Evolutionary conservation across 2,888 invertebrate genomes (phyloP), one percentile per base, ranked within the genome.

Genomic region (Dicycla oo): DNA sequence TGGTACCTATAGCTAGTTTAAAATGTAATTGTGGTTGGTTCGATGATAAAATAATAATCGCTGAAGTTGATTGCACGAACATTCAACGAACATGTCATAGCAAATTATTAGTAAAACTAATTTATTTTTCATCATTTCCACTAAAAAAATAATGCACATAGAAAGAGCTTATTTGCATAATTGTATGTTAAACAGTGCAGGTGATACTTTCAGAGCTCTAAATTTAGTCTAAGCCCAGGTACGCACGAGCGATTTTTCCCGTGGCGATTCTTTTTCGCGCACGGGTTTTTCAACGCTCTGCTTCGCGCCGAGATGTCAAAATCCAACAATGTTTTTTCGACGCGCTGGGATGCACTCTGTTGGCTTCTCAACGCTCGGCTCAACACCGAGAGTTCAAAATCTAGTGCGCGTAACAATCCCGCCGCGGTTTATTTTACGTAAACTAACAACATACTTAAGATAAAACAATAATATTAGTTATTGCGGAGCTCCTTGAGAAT

Each of bases 171-270:
- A 38, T 77, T 75, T 64, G 54, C 78, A 77, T 75, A 76, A 75
- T 60, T 57, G 26, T 60, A 70, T 70, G 62, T 58, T 76, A 76
- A 75, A 11, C 40, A 76, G n/a, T 76, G 47, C 76, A 63, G 75
- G 76, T 63, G 74, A 13, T 47, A 49, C 60, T 49, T 69, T 69
- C 43, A 75, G 34, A 63, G 53, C 63, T 63, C 6, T 3, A 6
- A 75, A n/a, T n/a, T n/a, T n/a, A n/a, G n/a, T n/a, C n/a, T n/a
- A n/a, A n/a, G n/a, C n/a, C n/a, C n/a, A n/a, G n/a, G n/a, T n/a
- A n/a, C n/a, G n/a, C n/a, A n/a, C n/a, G n/a, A n/a, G n/a, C n/a
- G n/a, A n/a, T n/a, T n/a, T n/a, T n/a, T 30, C 2, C 4, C 30
- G 30, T 30, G 30, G 30, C 30, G 30, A 30, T 30, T 30, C 4